Evolutionary conservation across 2,888 invertebrate genomes (phyloP).

Genomic region (Muschampia plurimacula): DNA sequence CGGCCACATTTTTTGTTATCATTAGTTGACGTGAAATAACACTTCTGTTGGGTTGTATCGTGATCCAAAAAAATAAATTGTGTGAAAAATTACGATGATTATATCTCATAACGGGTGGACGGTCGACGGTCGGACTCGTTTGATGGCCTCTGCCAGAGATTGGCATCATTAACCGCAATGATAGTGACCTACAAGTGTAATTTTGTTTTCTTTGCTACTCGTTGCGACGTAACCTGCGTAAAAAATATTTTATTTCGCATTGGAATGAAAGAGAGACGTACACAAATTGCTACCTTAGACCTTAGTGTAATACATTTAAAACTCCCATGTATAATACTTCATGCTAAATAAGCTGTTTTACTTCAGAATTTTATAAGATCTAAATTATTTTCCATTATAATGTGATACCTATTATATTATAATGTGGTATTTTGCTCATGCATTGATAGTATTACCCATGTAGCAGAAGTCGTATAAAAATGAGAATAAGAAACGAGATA

Average conservation of each 20-base stretch:
- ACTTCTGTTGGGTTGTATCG: slow-evolving; percentile 67
- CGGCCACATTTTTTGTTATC: slow-evolving; percentile 78
- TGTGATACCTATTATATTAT: neutral
- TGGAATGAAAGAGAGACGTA: slow-evolving; percentile 6
- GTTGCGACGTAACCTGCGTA: slow-evolving; percentile 40
- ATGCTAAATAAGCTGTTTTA: neutral
- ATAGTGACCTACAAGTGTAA: slow-evolving; percentile 77
- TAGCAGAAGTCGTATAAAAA: too few species aligned
- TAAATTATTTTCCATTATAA: neutral
- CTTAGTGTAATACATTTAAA: neutral
- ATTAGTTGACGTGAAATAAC: slow-evolving; percentile 81
- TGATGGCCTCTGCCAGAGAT: slow-evolving; percentile 76
- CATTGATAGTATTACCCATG: too few species aligned
- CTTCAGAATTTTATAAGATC: neutral
- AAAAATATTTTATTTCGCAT: slow-evolving; percentile 24
- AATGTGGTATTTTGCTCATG: neutral
- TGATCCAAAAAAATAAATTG: slow-evolving; percentile 80
- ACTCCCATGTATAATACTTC: neutral
- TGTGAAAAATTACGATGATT: slow-evolving; percentile 86
- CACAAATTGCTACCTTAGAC: slow-evolving; percentile 5
- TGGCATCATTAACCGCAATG: slow-evolving; percentile 82
- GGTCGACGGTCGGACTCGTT: slow-evolving; percentile 59
- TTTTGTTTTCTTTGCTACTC: slow-evolving; percentile 67
- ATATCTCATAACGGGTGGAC: slow-evolving; percentile 78
- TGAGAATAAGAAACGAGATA: too few species aligned